Conservation (phyloP, 2,888 invertebrate species). For the Sericinus montela region DNA sequence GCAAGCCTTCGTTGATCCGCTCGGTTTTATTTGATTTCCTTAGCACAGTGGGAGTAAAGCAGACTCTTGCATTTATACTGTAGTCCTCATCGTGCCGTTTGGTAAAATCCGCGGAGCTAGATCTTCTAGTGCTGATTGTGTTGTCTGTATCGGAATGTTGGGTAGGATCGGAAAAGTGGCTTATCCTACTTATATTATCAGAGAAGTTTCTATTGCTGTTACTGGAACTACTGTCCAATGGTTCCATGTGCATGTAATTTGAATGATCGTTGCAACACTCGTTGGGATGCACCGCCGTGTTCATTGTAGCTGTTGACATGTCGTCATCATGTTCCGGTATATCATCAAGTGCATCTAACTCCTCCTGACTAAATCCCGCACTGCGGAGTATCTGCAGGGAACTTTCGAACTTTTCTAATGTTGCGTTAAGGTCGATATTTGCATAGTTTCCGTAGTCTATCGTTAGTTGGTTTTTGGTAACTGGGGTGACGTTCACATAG, state of each 20-base stretch:
- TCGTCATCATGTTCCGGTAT: conserved; percentile 69
- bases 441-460: conserved; percentile 81
- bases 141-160: conserved; percentile 63
- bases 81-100: conserved; percentile 75
- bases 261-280: conserved; percentile 61
- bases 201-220: conserved; percentile 67
- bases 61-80: conserved; percentile 47
- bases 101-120: conserved; percentile 82
- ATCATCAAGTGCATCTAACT: conserved; percentile 70
- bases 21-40: conserved; percentile 58
- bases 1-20: conserved; percentile 56
- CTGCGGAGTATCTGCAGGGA: conserved; percentile 83
- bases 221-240: conserved; percentile 59
- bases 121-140: conserved; percentile 70
- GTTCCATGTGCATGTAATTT: conserved; percentile 67
- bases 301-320: conserved; percentile 59
- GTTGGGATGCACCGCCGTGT: conserved; percentile 57
- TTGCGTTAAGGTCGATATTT: conserved; percentile 88
- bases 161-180: conserved; percentile 73
- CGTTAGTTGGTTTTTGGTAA: conserved; percentile 40
- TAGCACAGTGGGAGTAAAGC: conserved; percentile 65
- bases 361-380: conserved; percentile 79
- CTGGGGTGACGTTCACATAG: conserved; percentile 73
- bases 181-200: conserved; percentile 75
- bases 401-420: conserved; percentile 88